Evolutionary conservation across 2,888 invertebrate genomes (phyloP).

Genomic region (Acrobasis consociella): DNA sequence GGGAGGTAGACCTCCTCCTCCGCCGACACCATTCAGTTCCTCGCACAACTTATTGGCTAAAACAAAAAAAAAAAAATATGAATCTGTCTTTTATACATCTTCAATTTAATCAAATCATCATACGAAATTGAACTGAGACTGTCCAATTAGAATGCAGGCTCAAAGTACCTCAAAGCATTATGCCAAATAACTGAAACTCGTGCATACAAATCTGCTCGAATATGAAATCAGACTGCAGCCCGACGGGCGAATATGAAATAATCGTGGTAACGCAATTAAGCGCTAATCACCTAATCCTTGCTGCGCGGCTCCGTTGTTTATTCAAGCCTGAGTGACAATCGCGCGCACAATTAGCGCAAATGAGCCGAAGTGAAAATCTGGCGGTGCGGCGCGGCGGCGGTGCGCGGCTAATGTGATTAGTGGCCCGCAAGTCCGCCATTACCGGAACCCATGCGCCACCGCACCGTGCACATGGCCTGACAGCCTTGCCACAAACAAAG

Average conservation of each 20-base stretch:
- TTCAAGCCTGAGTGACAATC: slow-evolving; percentile 82
- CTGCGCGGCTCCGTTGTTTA: slow-evolving; percentile 78
- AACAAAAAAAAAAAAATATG: slow-evolving; percentile 42
- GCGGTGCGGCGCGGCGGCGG: slow-evolving; percentile 62
- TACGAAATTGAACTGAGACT: slow-evolving; percentile 7
- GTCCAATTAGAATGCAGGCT: slow-evolving; percentile 21
- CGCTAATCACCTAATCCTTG: slow-evolving; percentile 82
- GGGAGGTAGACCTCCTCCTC: slow-evolving; percentile 58
- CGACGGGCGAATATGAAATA: slow-evolving; percentile 74
- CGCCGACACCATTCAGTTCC: slow-evolving; percentile 67
- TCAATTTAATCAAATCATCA: slow-evolving; percentile 26
- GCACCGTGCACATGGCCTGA: slow-evolving; percentile 34
- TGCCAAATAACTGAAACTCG: slow-evolving; percentile 55
- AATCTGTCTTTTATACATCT: slow-evolving; percentile 17
- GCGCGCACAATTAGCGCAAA: slow-evolving; percentile 82
- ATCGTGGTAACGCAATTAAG: slow-evolving; percentile 80
- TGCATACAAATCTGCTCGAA: slow-evolving; percentile 70
- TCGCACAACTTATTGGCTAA: slow-evolving; percentile 74
- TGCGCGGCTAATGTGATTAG: slow-evolving; percentile 73
- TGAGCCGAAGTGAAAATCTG: slow-evolving; percentile 83
- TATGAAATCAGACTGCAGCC: slow-evolving; percentile 75
- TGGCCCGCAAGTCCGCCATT: slow-evolving; percentile 70
- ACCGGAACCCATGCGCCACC: slow-evolving; percentile 46
- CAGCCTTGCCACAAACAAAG: slow-evolving; percentile 21
- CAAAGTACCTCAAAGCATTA: slow-evolving; percentile 31